phyloP scores from a whole-genome alignment of 2,888 invertebrate genomes.

The Ichneumon xanthorius region DNA sequence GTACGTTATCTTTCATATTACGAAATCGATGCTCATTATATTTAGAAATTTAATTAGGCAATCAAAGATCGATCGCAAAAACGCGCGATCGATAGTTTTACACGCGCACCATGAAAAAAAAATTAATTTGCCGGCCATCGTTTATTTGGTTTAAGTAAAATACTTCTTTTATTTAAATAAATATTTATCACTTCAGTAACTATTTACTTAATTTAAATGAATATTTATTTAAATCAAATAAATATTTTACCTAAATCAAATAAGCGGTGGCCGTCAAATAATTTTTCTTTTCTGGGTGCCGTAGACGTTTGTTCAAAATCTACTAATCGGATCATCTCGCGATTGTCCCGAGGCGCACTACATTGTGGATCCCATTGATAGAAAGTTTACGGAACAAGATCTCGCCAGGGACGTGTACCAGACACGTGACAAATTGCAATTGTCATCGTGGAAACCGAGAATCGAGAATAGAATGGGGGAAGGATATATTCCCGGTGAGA shows the following conservation, averaged over 20 bases:
- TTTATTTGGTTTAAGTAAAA: too few relatives aligned
- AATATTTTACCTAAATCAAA: too few relatives aligned
- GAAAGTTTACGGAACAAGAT: background rate
- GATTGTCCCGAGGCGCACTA: background rate
- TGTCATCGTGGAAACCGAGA: constrained; percentile 10
- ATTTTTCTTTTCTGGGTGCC: too few relatives aligned
- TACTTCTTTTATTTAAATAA: too few relatives aligned
- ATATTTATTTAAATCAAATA: too few relatives aligned
- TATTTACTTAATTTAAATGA: too few relatives aligned
- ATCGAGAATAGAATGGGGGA: constrained; percentile 4
- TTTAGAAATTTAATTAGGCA: background rate
- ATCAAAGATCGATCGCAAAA: background rate
- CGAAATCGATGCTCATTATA: background rate
- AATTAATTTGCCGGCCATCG: too few relatives aligned
- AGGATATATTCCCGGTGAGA: background rate
- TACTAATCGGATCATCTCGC: background rate
- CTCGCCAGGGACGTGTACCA: constrained; percentile 10
- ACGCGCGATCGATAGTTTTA: background rate
- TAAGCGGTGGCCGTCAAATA: too few relatives aligned
- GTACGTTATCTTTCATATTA: background rate
- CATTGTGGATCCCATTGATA: background rate
- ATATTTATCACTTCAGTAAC: too few relatives aligned
- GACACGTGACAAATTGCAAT: constrained; percentile 18
- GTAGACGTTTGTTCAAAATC: background rate
- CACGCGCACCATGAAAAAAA: background rate